Percentiles rank a stretch among this genome's conserved stretches.
Evolutionary conservation across 2,113 vertebrate species (phyloP).

Genomic region (Orycteropus afer): DNA sequence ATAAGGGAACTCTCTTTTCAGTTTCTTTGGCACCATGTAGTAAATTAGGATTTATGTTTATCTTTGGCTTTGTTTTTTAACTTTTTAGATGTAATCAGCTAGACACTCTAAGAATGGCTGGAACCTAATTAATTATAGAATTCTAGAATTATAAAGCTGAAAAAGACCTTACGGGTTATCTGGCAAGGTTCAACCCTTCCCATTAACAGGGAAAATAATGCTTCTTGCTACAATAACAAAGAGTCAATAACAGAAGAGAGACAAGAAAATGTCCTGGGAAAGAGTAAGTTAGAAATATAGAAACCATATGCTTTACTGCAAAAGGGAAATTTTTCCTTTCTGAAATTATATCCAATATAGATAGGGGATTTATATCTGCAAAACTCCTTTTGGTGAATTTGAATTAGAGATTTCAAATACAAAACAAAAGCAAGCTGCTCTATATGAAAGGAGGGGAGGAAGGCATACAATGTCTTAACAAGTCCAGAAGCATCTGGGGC

Average conservation of each 20-base stretch:
- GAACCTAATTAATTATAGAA: slow-evolving; percentile 48
- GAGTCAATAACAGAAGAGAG: neutral
- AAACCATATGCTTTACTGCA: neutral
- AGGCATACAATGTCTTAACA: neutral
- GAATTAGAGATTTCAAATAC: slow-evolving; percentile 18
- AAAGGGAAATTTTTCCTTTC: neutral
- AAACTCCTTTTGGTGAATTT: slow-evolving; percentile 31
- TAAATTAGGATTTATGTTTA: slow-evolving; percentile 29
- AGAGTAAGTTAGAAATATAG: slow-evolving; percentile 33
- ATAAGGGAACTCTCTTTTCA: neutral
- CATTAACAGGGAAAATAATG: neutral
- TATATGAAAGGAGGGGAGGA: neutral
- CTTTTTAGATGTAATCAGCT: slow-evolving; percentile 13
- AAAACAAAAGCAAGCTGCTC: slow-evolving; percentile 15
- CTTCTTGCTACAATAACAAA: neutral
- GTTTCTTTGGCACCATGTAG: neutral
- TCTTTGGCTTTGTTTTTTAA: slow-evolving; percentile 11
- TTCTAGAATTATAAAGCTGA: slow-evolving; percentile 46
- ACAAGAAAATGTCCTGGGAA: neutral
- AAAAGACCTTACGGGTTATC: neutral
- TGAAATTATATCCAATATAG: neutral
- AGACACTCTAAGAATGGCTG: neutral
- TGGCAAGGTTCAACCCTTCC: neutral
- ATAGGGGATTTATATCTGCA: slow-evolving; percentile 20
- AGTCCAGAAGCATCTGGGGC: neutral